Base-by-base conservation (phyloP, 1,140 invertebrate species). In the Panonychus citri region DNA sequence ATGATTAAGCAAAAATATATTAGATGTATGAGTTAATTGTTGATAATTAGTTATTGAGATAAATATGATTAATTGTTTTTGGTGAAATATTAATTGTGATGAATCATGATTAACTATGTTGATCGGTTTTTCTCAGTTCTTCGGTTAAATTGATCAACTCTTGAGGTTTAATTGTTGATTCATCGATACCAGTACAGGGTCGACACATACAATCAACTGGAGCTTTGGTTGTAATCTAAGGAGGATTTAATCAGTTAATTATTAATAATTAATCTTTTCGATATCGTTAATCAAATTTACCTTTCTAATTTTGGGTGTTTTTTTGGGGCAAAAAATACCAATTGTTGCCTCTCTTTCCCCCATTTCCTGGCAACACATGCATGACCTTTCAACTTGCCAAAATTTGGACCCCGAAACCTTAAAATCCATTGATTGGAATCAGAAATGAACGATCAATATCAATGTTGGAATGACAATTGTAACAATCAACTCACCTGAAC, bases 371-470 rank as follows among this genome's bases (percentile, higher is more conserved):
- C 86, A 91, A 66, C 86, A 91, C 79, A 88, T 89, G 64, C 86
- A 88, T 12, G 84, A 88, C 43, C 87, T 73, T 68, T 91, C 87
- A 78, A 87, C 89, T 76, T 90, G 85, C 87, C 87, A 91, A 66
- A 90, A 85, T 74, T 90, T 90, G 59, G 83, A 89, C 13, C 85
- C 85, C n/a, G 85, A 89, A 7, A 90, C 85, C 85, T 89, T n/a
- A n/a, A n/a, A n/a, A n/a, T n/a, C n/a, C n/a, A n/a, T n/a, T 21
- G 5, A 26, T 39, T 19, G 10, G 19, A 37, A 26, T 12, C 24
- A 24, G 2, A 13, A 51, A 24, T 51, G 25, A 30, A 13, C 4
- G 19, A 1, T 27, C 37, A 13, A 54, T 17, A 5, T 13, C n/a
- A n/a, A n/a, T n/a, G n/a, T n/a, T n/a, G n/a, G n/a, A n/a, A 21